Conservation (phyloP, 2,113 vertebrate species). For the Choloepus hoffmanni region DNA sequence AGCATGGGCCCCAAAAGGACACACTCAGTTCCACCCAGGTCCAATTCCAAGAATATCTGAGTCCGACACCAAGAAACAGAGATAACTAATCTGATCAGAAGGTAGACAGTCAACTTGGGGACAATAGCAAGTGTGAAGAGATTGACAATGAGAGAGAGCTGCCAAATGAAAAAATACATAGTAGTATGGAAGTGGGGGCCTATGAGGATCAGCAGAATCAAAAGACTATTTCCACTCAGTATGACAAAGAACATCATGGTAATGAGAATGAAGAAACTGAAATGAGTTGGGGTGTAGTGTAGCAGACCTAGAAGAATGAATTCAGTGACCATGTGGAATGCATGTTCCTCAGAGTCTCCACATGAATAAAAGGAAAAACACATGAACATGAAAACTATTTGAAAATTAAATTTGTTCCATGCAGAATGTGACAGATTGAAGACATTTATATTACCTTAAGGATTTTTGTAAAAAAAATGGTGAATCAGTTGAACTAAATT, state of each 20-base stretch:
- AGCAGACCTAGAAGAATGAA: constrained; percentile 33
- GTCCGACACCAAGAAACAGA: background rate
- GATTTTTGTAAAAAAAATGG: background rate
- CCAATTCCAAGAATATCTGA: background rate
- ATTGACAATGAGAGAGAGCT: no score
- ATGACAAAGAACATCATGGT: background rate
- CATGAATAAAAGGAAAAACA: background rate
- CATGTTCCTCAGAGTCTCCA: background rate
- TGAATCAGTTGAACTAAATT: background rate
- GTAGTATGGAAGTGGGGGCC: background rate
- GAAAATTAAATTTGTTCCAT: background rate
- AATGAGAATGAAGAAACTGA: background rate
- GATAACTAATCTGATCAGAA: background rate
- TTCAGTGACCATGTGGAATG: background rate
- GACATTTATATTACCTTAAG: background rate
- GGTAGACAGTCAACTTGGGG: background rate
- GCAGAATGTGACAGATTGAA: background rate
- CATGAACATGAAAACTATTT: background rate
- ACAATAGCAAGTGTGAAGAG: no score
- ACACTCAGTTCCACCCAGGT: background rate
- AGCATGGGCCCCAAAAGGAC: background rate
- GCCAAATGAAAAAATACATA: background rate
- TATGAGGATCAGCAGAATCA: background rate
- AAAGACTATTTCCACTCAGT: background rate
- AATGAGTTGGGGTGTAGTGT: background rate